Base-by-base conservation (phyloP, 1,140 invertebrate genomes). In the Lasaia peninsularis region DNA sequence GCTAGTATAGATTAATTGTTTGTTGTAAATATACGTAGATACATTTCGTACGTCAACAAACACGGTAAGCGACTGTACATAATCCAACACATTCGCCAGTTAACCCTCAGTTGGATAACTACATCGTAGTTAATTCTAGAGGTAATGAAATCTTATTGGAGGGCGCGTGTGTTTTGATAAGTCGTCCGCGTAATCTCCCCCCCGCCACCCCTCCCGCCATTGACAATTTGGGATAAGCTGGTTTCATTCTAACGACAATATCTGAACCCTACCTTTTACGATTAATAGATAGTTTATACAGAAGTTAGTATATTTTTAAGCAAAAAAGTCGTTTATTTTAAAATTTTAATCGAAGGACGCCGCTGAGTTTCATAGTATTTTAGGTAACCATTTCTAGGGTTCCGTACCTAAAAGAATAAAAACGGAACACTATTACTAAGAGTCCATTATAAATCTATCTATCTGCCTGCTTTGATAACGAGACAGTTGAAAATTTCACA, bases 21-120 rank as follows among this genome's bases (percentile, higher is more conserved):
- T n/a, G n/a, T n/a, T n/a, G n/a, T n/a, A n/a, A n/a, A n/a, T n/a
- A n/a, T n/a, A n/a, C n/a, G n/a, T n/a, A n/a, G n/a, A n/a, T n/a
- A n/a, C n/a, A n/a, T n/a, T n/a, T n/a, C n/a, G n/a, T n/a, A n/a
- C n/a, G n/a, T n/a, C 14, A 35, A 14, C 14, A 40, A 40, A 3
- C 12, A 18, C 9, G 2, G 37, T 40, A 16, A 14, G 7, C 16
- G 20, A 48, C 16, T 21, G 40, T 48, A 48, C 40, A 48, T 48
- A 20, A 48, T 48, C 11, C n/a, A 5, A 20, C 5, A 21, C n/a
- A 48, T 21, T 48, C 40, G 4, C 40, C 40, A 48, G 20, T 48
- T 48, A 48, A 48, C 40, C 20, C 40, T 20, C 20, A 48, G 44
- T 48, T 48, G 44, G 44, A 48, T 48, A 48, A 48, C 44, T 48